A percentile compares a stretch with the other conserved stretches of the same genome.
These are phyloP conservation scores for Silurus asotus DNA, from an alignment of 2,113 vertebrate species.

Conservation along the genomic window DNA sequence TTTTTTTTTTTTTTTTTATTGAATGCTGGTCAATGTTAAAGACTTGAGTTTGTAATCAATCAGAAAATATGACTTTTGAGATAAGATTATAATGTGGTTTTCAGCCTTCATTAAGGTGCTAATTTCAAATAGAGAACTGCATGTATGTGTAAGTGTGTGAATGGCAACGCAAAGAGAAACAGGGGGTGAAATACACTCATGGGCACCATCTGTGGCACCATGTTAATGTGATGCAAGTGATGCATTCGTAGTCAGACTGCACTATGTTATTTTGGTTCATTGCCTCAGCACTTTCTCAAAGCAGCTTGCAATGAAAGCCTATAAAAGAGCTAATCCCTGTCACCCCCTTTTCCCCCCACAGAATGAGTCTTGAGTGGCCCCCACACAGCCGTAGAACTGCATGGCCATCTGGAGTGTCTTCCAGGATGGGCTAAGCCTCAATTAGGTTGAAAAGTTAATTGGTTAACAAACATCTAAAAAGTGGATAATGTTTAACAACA, in stretches of 20 bases:
- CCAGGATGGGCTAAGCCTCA: not conserved
- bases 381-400: not conserved
- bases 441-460: not conserved
- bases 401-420: slow-evolving; percentile 16
- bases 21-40: not conserved
- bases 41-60: not conserved
- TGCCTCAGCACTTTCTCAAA: slow-evolving; percentile 36
- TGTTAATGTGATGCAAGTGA: slow-evolving; percentile 50
- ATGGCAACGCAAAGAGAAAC: not conserved
- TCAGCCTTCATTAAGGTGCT: not conserved
- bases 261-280: slow-evolving; percentile 47
- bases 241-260: slow-evolving; percentile 39
- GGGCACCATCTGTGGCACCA: slow-evolving; percentile 52
- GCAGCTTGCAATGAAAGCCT: slow-evolving; percentile 24
- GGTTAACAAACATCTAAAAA: not conserved
- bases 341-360: slow-evolving; percentile 13
- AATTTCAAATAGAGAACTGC: not conserved
- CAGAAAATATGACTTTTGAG: not conserved
- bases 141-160: slow-evolving; percentile 7
- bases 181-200: slow-evolving; percentile 43
- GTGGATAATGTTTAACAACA: not conserved
- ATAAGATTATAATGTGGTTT: not conserved
- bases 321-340: slow-evolving; percentile 14
- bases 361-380: slow-evolving; percentile 11
- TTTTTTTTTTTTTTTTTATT: not conserved